Conservation (phyloP, 2,113 vertebrate species). For the Symphodus melops region DNA sequence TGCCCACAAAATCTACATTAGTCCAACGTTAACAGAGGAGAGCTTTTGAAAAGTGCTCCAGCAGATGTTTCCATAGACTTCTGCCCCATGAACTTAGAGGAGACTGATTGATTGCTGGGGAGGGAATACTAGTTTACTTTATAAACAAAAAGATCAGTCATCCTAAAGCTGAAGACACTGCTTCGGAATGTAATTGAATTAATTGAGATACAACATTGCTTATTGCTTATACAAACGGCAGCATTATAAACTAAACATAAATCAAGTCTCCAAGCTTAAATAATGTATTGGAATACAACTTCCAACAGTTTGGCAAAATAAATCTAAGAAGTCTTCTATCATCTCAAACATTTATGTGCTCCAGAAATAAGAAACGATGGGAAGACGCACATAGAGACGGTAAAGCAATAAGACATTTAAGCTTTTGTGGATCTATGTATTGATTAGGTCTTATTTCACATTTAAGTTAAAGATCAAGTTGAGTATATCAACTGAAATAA, state of each 20-base stretch:
- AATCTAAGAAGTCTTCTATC: too few species aligned
- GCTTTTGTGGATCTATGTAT: too few species aligned
- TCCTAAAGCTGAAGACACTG: slow-evolving; percentile 18
- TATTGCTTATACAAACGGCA: slow-evolving; percentile 9
- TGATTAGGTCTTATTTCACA: too few species aligned
- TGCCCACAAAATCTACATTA: slow-evolving; percentile 62
- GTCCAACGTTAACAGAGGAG: slow-evolving; percentile 39
- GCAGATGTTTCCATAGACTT: slow-evolving; percentile 77
- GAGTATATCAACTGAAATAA: too few species aligned
- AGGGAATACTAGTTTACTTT: slow-evolving; percentile 37
- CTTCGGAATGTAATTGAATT: slow-evolving; percentile 34
- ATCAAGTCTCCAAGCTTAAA: not conserved
- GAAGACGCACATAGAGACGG: too few species aligned
- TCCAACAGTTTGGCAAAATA: too few species aligned
- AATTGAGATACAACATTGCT: slow-evolving; percentile 5
- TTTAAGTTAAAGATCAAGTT: too few species aligned
- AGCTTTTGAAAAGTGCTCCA: slow-evolving; percentile 61
- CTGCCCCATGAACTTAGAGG: slow-evolving; percentile 42
- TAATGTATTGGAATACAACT: not conserved
- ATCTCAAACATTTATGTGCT: too few species aligned
- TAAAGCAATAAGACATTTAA: too few species aligned
- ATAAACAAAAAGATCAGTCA: slow-evolving; percentile 43
- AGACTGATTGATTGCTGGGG: slow-evolving; percentile 66
- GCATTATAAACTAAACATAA: slow-evolving; percentile 8
- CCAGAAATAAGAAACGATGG: too few species aligned